Evolutionary conservation across 1,140 invertebrate genomes (phyloP).

Genomic region (Eubasilissa regina): DNA sequence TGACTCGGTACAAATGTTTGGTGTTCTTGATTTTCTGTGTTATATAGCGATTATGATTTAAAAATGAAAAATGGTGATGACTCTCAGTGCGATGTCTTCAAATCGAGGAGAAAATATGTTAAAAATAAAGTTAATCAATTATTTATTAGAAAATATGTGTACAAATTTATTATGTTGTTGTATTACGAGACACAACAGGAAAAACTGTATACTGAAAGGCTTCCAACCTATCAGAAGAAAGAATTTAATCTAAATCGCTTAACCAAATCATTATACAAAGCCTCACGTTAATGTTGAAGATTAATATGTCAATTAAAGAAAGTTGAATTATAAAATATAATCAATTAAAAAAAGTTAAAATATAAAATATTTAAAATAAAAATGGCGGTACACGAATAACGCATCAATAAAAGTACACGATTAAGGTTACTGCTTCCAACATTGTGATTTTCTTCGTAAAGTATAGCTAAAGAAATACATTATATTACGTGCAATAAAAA

Average conservation of each 20-base stretch:
- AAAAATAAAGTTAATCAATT: too few species aligned
- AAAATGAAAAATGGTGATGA: conserved; percentile 56
- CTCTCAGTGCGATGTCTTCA: conserved; percentile 50
- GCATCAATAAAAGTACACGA: conserved; percentile 1
- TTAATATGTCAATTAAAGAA: not conserved
- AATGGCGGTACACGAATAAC: conserved; percentile 62
- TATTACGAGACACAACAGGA: too few species aligned
- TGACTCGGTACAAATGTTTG: too few species aligned
- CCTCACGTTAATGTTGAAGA: not conserved
- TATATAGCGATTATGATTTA: not conserved
- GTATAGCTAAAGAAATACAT: not conserved
- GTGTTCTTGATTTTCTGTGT: not conserved
- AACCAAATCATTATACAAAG: too few species aligned
- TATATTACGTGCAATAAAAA: not conserved
- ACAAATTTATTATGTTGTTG: too few species aligned
- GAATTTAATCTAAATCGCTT: too few species aligned
- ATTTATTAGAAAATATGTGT: too few species aligned
- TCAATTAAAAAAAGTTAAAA: conserved; percentile 11
- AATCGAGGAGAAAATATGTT: conserved; percentile 56
- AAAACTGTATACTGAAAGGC: not conserved
- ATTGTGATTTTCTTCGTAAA: conserved; percentile 34
- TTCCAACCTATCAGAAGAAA: not conserved
- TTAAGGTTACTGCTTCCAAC: conserved; percentile 12
- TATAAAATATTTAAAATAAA: conserved; percentile 49
- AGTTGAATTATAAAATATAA: not conserved